Conservation (phyloP, 2,797 vertebrate species). For the Anguilla anguilla region DNA sequence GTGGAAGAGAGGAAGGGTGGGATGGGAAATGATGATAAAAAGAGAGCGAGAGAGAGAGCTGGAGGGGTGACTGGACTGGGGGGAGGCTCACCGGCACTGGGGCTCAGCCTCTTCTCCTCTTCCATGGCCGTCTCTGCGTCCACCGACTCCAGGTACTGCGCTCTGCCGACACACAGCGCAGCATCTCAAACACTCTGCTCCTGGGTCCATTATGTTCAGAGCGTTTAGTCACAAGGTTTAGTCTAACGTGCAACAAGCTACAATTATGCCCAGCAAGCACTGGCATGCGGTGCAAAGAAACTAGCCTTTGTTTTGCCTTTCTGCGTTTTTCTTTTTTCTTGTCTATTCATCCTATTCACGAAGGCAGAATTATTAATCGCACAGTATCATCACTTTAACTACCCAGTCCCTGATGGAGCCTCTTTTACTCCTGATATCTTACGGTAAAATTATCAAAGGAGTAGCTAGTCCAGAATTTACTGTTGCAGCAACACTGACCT, state of each 20-base stretch:
- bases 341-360: neutral
- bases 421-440: neutral
- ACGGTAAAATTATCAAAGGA: neutral
- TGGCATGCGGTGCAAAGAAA: neutral
- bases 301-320: neutral
- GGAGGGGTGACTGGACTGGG: no score
- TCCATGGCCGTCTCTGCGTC: conserved; percentile 52
- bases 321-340: neutral
- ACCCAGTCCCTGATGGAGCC: neutral
- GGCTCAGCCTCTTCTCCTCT: conserved; percentile 50
- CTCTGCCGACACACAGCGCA: conserved; percentile 54
- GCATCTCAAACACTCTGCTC: neutral
- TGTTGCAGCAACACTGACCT: conserved; percentile 57
- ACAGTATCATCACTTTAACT: conserved; percentile 14
- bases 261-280: neutral
- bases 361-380: neutral
- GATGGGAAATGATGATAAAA: no score
- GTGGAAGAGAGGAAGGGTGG: neutral
- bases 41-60: no score
- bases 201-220: neutral
- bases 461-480: neutral
- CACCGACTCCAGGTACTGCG: conserved; percentile 69
- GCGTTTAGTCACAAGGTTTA: neutral
- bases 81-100: conserved; percentile 65
- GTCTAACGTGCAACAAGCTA: neutral